Conservation (phyloP, 2,797 vertebrate genomes). For the Parauchenoglanis punctatus region DNA sequence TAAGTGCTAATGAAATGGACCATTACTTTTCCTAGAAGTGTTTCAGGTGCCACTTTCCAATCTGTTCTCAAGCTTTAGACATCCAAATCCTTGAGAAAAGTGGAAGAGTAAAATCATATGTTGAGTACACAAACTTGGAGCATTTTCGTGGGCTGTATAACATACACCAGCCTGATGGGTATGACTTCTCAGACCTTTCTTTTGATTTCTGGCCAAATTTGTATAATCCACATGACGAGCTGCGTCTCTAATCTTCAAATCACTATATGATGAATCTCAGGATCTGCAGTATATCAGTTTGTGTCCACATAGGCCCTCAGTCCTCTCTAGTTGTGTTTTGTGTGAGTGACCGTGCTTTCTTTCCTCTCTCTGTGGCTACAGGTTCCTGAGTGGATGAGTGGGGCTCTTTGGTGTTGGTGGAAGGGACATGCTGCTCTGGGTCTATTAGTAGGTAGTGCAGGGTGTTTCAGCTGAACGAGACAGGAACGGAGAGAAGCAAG, state of each 20-base stretch:
- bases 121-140: background rate
- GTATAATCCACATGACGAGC: background rate
- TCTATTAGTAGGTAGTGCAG: slow-evolving; percentile 70
- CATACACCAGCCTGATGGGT: background rate
- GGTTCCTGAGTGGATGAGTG: slow-evolving; percentile 98
- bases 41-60: background rate
- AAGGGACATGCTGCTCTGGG: slow-evolving; percentile 91
- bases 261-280: background rate
- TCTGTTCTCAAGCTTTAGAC: background rate
- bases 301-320: background rate
- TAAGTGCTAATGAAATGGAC: slow-evolving; percentile 1
- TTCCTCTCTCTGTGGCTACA: slow-evolving; percentile 86
- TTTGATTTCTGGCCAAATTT: background rate
- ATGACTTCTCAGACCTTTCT: background rate
- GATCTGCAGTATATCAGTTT: background rate
- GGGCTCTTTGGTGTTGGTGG: slow-evolving; percentile 97
- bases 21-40: background rate
- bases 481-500: slow-evolving; percentile 62
- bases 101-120: background rate
- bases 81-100: background rate
- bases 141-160: background rate
- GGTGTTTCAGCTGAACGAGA: slow-evolving; percentile 55
- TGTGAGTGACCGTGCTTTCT: slow-evolving; percentile 48
- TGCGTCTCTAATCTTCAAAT: background rate
- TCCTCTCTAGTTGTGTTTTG: slow-evolving; percentile 9